These are phyloP conservation scores for Spea hammondii DNA, from an alignment of 2,797 vertebrate genomes.

Conservation along the genomic window DNA sequence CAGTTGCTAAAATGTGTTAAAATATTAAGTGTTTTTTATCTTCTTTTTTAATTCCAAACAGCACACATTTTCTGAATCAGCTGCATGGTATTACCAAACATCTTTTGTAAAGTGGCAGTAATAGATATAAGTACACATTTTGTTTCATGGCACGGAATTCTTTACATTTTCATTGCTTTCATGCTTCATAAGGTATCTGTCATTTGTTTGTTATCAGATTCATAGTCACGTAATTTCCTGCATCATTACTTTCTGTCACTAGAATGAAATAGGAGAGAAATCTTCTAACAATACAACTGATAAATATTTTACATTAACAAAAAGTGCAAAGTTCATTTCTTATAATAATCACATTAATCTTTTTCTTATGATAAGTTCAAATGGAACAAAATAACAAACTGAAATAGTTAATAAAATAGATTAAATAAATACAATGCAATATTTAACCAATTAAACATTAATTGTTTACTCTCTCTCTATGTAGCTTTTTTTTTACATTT, in stretches of 20 bases:
- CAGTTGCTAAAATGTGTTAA: no score
- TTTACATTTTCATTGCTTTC: background rate
- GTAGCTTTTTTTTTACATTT: no score
- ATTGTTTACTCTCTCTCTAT: no score
- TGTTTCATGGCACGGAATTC: background rate
- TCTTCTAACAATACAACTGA: background rate
- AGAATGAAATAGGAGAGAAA: background rate
- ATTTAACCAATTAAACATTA: no score
- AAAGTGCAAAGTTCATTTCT: background rate
- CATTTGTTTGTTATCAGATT: conserved; percentile 2
- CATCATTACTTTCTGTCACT: conserved; percentile 11
- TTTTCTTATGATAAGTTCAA: no score
- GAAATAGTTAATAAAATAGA: no score
- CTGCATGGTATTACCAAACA: background rate
- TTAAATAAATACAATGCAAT: no score
- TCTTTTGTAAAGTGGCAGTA: background rate
- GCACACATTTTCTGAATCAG: background rate
- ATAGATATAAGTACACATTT: background rate
- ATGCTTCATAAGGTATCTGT: conserved; percentile 3
- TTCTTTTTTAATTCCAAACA: background rate
- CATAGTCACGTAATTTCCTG: background rate
- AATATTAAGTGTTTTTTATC: no score
- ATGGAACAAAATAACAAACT: no score
- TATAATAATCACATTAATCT: no score
- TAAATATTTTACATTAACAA: background rate